A percentile compares a stretch with the other conserved stretches of the same genome.
Conservation (phyloP, 2,888 invertebrate species). For the Pyrrhia umbra region DNA sequence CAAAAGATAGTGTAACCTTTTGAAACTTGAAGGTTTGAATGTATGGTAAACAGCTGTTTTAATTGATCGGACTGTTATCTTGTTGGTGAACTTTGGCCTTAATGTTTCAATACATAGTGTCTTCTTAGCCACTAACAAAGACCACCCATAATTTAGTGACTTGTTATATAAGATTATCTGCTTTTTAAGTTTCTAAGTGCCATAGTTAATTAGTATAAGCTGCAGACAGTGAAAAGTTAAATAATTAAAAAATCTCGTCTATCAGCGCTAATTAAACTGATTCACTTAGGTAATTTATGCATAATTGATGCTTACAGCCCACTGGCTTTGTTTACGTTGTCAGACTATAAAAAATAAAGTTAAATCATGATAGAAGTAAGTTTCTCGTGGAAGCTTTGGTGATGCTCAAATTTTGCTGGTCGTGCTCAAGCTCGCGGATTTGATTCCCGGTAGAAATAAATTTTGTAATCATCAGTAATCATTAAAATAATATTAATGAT, state of each 20-base stretch:
- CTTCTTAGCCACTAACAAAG: no score
- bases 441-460: not conserved
- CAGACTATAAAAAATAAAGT: not conserved
- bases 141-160: no score
- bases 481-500: no score
- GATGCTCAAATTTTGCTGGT: no score
- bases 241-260: not conserved
- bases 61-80: no score
- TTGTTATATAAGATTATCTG: no score
- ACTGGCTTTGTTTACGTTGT: not conserved
- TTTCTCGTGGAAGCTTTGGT: not conserved
- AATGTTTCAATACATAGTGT: no score
- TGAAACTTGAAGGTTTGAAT: no score
- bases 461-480: not conserved
- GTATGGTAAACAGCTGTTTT: no score
- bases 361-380: not conserved
- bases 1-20: no score
- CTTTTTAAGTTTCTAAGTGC: not conserved
- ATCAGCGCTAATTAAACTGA: not conserved
- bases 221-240: slow-evolving; percentile 1
- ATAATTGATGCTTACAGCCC: slow-evolving; percentile 25
- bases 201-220: slow-evolving; percentile 22
- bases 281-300: slow-evolving; percentile 15
- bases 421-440: not conserved
- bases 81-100: no score